Conservation (phyloP, 2,113 vertebrate genomes). For the Corapipo altera region DNA sequence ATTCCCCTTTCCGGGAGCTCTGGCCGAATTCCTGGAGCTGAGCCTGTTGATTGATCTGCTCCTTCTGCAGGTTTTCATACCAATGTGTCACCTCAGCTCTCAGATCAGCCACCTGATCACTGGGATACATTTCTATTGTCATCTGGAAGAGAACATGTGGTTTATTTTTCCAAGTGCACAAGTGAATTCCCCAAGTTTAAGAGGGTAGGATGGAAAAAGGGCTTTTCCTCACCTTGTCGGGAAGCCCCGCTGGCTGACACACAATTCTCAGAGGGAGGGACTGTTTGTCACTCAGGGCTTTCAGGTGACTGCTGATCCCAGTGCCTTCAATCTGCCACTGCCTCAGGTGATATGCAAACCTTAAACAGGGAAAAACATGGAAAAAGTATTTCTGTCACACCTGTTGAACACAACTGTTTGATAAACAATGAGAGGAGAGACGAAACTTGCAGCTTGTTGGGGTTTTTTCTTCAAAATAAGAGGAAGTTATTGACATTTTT, state of each 20-base stretch:
- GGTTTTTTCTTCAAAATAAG: not conserved
- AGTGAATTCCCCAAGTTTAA: not conserved
- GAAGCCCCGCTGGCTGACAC: slow-evolving; percentile 96
- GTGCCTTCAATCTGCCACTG: slow-evolving; percentile 99
- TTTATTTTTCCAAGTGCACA: slow-evolving; percentile 3
- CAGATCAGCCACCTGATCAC: slow-evolving; percentile 96
- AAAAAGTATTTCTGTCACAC: not conserved
- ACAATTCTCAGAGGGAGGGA: slow-evolving; percentile 94
- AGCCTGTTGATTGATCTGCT: slow-evolving; percentile 97
- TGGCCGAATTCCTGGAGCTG: slow-evolving; percentile 98
- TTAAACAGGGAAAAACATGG: slow-evolving; percentile 56
- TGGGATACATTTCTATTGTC: slow-evolving; percentile 99
- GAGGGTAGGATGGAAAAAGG: not conserved
- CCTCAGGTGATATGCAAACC: slow-evolving; percentile 96
- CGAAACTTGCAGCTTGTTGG: not conserved
- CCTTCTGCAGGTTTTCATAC: slow-evolving; percentile 99
- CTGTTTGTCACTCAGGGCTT: slow-evolving; percentile 97
- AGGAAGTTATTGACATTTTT: not conserved
- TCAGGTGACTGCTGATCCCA: slow-evolving; percentile 97
- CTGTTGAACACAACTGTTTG: not conserved
- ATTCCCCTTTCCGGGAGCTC: slow-evolving; percentile 91
- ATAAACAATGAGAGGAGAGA: not conserved
- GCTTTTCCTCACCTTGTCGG: slow-evolving; percentile 85
- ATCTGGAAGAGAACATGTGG: slow-evolving; percentile 79
- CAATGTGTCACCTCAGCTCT: slow-evolving; percentile 98